Evolutionary conservation across 2,888 invertebrate species (phyloP), one percentile per base, ranked within the genome.

Genomic region (Tenthredo notha): DNA sequence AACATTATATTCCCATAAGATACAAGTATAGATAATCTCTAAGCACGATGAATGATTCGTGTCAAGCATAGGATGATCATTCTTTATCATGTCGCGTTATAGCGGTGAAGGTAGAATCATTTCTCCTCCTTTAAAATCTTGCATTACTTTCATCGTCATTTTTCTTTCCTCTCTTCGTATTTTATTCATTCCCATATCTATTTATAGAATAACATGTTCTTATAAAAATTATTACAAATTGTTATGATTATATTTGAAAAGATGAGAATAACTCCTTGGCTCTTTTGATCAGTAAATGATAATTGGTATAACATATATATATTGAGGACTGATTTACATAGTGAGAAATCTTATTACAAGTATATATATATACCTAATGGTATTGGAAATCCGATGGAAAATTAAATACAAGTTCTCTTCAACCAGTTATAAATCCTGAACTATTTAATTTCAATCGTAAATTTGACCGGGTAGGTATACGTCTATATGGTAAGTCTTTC

Each of bases 1-100:
- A 83, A 83, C 83, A 83, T 83, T 83, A 83, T 83, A 83, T 83
- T 83, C 83, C 54, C 83, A 61, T 43, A 47, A 83, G 83, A 83
- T 83, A 54, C 61, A 33, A 21, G 12, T 21, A 10, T 25, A 43
- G 83, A 83, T 83, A 83, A 74, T 58, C 58, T 54, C 50, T n/a
- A 25, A 43, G 50, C 74, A 83, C 74, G 85, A 85, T 82, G 85
- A 82, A 37, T 82, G 85, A 85, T 82, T 70, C 80, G 80, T 70
- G 85, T 82, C 82, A 58, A 61, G 80, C 74, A 72, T 80, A 65
- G 82, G 33, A 47, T 47, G 33, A 47, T 47, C 43, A 74, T 43
- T 74, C 21, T 74, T 74, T 25, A 10, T 21, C 74, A 5, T 18
- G 67, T 33, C 67, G 4, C 67, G 5, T 18, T 29, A 10, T 61